Percentiles rank a stretch among this genome's conserved stretches.
phyloP scores from a whole-genome alignment of 2,888 invertebrate species.

The Isotomurus palustris region DNA sequence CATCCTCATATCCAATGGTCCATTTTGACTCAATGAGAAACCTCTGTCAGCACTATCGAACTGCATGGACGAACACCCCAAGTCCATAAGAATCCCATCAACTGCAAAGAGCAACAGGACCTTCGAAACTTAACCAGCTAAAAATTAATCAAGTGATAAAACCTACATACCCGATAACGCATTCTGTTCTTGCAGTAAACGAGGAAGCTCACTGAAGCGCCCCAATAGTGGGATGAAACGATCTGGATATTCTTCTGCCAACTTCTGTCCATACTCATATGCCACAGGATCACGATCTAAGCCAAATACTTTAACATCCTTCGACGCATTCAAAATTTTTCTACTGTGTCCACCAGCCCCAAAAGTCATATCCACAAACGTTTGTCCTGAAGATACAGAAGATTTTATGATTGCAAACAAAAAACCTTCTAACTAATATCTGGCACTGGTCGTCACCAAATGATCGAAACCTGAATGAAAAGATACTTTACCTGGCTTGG shows the following conservation, averaged over 20 bases:
- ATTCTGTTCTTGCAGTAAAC: conserved; percentile 58
- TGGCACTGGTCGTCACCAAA: not conserved
- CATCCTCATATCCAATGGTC: conserved; percentile 95
- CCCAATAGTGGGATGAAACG: conserved; percentile 77
- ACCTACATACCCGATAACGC: conserved; percentile 53
- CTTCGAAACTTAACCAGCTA: too few species aligned
- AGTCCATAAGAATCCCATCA: conserved; percentile 86
- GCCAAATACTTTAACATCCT: conserved; percentile 66
- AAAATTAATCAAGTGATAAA: not conserved
- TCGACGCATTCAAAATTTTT: conserved; percentile 63
- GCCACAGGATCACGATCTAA: conserved; percentile 86
- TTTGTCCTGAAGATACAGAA: conserved; percentile 54
- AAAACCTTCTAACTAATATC: not conserved
- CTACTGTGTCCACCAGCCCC: conserved; percentile 88
- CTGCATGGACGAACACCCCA: conserved; percentile 95
- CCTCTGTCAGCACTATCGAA: conserved; percentile 76
- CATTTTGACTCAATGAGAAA: conserved; percentile 78
- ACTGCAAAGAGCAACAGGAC: too few species aligned
- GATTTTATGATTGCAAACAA: not conserved
- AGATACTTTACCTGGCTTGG: conserved; percentile 48
- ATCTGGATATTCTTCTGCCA: conserved; percentile 64
- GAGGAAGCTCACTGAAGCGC: conserved; percentile 78
- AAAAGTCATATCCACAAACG: conserved; percentile 90
- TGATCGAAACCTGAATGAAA: too few species aligned
- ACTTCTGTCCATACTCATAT: conserved; percentile 60